Evolutionary conservation across 2,888 invertebrate genomes (phyloP), one percentile per base, ranked within the genome.

Genomic region (Catocala nupta): DNA sequence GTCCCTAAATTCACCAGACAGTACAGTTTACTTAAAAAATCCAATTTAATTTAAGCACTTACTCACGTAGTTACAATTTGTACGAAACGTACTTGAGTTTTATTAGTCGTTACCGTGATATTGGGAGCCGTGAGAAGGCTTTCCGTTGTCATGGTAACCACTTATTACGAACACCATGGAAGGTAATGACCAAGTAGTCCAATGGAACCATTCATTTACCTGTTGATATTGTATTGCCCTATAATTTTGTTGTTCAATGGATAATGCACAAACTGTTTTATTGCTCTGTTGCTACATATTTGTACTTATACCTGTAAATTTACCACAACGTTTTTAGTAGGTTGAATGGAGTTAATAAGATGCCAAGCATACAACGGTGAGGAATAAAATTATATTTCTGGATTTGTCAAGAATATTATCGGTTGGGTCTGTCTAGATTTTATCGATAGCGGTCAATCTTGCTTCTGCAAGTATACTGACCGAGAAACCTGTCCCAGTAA

Each of bases 51-150:
- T 80, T 60, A 74, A 82, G 73, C 71, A 77, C 75, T 80, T 73
- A 75, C 68, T 68, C 58, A 65, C 72, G 66, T 71, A 65, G 67
- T 68, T 49, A 72, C 62, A 66, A 72, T 70, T 74, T 88, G 82
- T 82, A 82, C 84, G 80, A 80, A 83, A 80, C 82, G 83, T 78
- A 85, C 87, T 89, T 83, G 86, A 84, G 75, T 87, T 89, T 90
- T 89, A 90, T 89, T 82, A 87, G 83, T 84, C 85, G 85, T 89
- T 89, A 86, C 81, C 77, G 80, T 87, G 85, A 87, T 88, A 89
- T 89, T 87, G 85, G 85, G 81, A 79, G 76, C 72, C 68, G 78
- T 80, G 77, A 75, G 77, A 80, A 77, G 66, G 82, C 65, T 77
- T 68, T 72, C 60, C 71, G 85, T 84, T 76, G 73, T 78, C 75